A percentile compares a stretch with the other conserved stretches of the same genome.
Evolutionary conservation across 2,797 vertebrate species (phyloP).

Genomic region (Rachycentron canadum): DNA sequence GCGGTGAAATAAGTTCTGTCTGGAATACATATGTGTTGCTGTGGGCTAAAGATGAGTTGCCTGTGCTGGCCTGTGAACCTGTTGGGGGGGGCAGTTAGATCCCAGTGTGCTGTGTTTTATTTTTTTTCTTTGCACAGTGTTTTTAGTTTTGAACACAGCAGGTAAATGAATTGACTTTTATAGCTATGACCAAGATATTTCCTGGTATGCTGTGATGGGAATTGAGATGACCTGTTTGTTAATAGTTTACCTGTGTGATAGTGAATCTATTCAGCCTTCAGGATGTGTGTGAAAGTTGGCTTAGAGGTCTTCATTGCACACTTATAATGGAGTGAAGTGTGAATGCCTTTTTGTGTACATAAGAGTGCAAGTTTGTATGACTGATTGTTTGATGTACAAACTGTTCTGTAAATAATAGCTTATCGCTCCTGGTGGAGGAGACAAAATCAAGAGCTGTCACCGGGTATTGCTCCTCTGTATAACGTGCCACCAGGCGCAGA

Average conservation of each 20-base stretch:
- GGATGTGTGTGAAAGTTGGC: constrained; percentile 25
- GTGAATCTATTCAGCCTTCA: constrained; percentile 43
- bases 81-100: constrained; percentile 26
- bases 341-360: constrained; percentile 64
- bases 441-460: constrained; percentile 59
- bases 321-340: constrained; percentile 41
- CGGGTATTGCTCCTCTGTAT: constrained; percentile 64
- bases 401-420: constrained; percentile 81
- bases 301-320: constrained; percentile 62
- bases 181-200: constrained; percentile 51
- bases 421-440: constrained; percentile 64
- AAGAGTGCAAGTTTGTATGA: constrained; percentile 48
- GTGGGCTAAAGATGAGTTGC: constrained; percentile 54
- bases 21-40: constrained; percentile 35
- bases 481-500: constrained; percentile 65
- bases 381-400: constrained; percentile 70
- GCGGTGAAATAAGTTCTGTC: constrained; percentile 41
- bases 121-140: constrained; percentile 69
- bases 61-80: constrained; percentile 56
- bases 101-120: constrained; percentile 43
- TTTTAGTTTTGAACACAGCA: constrained; percentile 29
- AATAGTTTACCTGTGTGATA: constrained; percentile 38
- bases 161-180: constrained; percentile 27
- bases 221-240: constrained; percentile 21
- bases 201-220: constrained; percentile 52